phyloP scores from a whole-genome alignment of 2,888 invertebrate genomes.

The Lithophane ornitopus region DNA sequence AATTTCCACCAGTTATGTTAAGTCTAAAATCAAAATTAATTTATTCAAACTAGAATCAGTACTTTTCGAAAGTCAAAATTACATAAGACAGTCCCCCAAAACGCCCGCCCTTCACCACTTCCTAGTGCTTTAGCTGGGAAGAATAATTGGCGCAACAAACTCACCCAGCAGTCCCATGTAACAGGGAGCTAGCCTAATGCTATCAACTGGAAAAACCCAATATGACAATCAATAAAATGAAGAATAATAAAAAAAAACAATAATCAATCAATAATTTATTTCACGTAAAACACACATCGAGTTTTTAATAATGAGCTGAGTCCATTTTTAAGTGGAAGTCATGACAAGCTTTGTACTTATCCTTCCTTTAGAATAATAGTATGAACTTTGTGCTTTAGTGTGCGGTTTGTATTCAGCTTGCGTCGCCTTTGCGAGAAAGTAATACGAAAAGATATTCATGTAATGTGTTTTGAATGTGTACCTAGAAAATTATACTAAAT shows the following conservation, averaged over 20 bases:
- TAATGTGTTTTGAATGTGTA: neutral
- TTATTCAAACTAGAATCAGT: too few species aligned
- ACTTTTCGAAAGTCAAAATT: too few species aligned
- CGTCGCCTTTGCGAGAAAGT: slow-evolving; percentile 1
- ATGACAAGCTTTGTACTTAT: neutral
- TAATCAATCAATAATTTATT: neutral
- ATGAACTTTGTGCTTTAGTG: neutral
- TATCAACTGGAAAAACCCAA: neutral
- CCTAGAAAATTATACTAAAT: slow-evolving; percentile 3
- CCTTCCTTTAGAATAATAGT: neutral
- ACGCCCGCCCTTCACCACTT: too few species aligned
- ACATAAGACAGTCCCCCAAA: too few species aligned
- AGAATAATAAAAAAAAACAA: neutral
- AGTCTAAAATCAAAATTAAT: neutral
- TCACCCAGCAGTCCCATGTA: neutral
- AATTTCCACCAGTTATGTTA: neutral
- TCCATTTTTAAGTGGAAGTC: neutral
- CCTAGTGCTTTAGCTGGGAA: too few species aligned
- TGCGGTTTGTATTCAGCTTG: neutral
- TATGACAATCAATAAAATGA: neutral
- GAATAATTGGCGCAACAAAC: too few species aligned
- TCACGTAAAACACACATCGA: neutral
- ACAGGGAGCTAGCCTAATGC: neutral
- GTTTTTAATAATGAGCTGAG: neutral
- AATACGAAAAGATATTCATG: neutral